phyloP scores from a whole-genome alignment of 2,888 invertebrate genomes.

The Chaetoderma sp. region DNA sequence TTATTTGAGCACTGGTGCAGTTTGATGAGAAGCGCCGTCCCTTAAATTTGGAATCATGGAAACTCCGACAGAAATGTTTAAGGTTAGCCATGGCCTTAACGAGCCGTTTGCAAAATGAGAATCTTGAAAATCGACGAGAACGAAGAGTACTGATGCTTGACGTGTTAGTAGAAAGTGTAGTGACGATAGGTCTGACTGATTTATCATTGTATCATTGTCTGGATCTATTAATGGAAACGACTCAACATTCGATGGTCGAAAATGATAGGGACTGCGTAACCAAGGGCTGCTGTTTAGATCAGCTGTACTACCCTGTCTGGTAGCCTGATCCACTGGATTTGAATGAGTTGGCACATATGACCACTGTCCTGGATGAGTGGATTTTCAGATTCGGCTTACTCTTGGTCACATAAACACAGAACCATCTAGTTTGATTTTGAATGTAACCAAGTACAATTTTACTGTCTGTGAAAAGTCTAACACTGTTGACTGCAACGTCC shows the following conservation, averaged over 20 bases:
- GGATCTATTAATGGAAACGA: background rate
- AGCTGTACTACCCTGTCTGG: background rate
- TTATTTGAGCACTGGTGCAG: background rate
- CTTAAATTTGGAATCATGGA: background rate
- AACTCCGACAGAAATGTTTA: background rate
- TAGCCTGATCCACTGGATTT: constrained; percentile 12
- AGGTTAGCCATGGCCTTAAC: constrained; percentile 2
- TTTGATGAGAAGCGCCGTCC: background rate
- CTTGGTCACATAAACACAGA: too few species aligned
- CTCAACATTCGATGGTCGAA: background rate
- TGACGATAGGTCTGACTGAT: background rate
- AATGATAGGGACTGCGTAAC: background rate
- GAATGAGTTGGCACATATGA: background rate
- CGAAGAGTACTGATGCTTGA: background rate
- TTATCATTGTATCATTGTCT: constrained; percentile 1
- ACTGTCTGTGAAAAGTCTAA: too few species aligned
- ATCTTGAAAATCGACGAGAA: background rate
- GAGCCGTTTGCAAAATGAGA: background rate
- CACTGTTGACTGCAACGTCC: too few species aligned
- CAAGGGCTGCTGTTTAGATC: background rate
- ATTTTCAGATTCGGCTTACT: too few species aligned
- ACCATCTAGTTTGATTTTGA: too few species aligned
- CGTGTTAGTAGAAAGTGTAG: background rate
- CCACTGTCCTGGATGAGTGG: constrained; percentile 8
- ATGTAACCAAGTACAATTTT: too few species aligned